Evolutionary conservation across 2,888 invertebrate species (phyloP).

Genomic region (Operophtera brumata): DNA sequence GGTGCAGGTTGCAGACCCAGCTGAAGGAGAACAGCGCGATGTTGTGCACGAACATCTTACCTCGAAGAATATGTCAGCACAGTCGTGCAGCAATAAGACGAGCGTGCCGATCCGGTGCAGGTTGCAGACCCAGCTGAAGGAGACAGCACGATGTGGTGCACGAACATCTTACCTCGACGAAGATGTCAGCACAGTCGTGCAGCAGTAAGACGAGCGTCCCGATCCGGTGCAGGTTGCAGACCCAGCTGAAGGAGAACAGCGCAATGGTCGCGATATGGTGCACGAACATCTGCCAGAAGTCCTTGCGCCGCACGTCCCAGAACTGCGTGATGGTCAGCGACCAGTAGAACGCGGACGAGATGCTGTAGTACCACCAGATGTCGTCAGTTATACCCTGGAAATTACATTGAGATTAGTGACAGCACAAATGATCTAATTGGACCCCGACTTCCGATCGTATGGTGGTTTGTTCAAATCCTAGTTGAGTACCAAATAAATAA

Average conservation of each 20-base stretch:
- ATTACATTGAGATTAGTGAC: background rate
- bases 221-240: constrained; percentile 93
- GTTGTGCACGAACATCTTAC: too few relatives aligned
- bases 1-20: too few relatives aligned
- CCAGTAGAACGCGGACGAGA: constrained; percentile 96
- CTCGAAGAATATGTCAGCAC: too few relatives aligned
- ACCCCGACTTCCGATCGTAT: too few relatives aligned
- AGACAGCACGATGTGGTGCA: too few relatives aligned
- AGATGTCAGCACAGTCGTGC: constrained; percentile 94
- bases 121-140: too few relatives aligned
- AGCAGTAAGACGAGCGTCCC: constrained; percentile 93
- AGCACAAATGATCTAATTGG: background rate
- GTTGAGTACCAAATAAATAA: too few relatives aligned
- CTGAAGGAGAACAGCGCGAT: too few relatives aligned
- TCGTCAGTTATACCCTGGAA: constrained; percentile 88
- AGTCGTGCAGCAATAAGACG: too few relatives aligned
- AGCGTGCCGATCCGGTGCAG: too few relatives aligned
- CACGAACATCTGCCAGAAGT: constrained; percentile 98
- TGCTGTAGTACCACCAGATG: constrained; percentile 98
- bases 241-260: constrained; percentile 94
- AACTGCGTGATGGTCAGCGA: constrained; percentile 94
- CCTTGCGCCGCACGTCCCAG: constrained; percentile 93
- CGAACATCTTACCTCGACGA: constrained; percentile 84
- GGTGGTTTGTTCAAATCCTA: too few relatives aligned
- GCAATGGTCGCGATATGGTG: constrained; percentile 96